Evolutionary conservation across 2,113 vertebrate genomes (phyloP).

Genomic region (Calyptommatus sinebrachiatus): DNA sequence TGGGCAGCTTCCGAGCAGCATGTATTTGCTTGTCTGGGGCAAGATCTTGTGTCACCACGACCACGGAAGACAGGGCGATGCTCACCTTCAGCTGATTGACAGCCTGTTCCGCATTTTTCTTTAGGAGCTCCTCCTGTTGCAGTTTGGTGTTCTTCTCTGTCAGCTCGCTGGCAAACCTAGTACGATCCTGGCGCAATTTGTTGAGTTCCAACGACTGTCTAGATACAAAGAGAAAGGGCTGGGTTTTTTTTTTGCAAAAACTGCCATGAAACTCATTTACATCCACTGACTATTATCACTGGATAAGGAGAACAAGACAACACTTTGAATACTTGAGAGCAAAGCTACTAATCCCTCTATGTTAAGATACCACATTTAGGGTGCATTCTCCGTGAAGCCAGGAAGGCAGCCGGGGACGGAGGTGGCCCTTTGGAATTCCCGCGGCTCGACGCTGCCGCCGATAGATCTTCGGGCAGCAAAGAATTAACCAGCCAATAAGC

Average conservation of each 20-base stretch:
- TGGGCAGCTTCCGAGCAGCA: background rate
- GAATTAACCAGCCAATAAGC: no score
- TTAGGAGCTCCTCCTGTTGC: slow-evolving; percentile 93
- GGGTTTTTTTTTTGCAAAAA: background rate
- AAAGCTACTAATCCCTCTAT: no score
- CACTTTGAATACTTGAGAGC: background rate
- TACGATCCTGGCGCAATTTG: slow-evolving; percentile 89
- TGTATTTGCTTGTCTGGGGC: background rate
- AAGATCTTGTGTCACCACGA: background rate
- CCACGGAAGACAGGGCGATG: background rate
- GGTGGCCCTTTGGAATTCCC: no score
- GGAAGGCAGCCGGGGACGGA: no score
- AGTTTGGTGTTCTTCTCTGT: slow-evolving; percentile 86
- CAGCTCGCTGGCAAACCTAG: slow-evolving; percentile 87
- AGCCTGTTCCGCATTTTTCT: slow-evolving; percentile 90
- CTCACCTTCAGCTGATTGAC: slow-evolving; percentile 83
- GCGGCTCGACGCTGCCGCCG: no score
- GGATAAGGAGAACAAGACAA: background rate
- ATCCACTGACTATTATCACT: background rate
- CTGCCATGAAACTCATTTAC: background rate
- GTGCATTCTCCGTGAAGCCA: no score
- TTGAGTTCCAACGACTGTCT: slow-evolving; percentile 94
- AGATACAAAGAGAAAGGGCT: slow-evolving; percentile 38
- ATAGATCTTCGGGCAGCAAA: no score
- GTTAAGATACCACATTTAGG: no score